Base-by-base conservation (phyloP, 2,888 invertebrate species). In the Cephus runcator region DNA sequence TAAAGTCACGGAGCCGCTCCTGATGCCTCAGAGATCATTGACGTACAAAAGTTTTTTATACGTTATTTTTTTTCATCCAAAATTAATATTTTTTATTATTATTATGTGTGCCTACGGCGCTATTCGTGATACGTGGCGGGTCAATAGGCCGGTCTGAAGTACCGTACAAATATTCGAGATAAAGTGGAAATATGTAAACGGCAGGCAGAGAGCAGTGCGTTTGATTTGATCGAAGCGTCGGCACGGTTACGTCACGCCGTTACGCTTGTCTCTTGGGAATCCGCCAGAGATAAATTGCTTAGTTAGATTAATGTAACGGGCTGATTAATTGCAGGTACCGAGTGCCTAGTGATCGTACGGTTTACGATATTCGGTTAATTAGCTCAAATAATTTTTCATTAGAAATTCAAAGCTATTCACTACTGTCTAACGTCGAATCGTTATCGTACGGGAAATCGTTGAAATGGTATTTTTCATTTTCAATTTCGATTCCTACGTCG, bases 271-370 rank as follows among this genome's bases (percentile, higher is more conserved):
- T 75, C 80, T 75, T 75, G 79, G 76, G 76, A 71, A 33, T 79
- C 76, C 35, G 71, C 31, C 76, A 78, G 81, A 85, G 81, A 85
- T 83, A 79, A 81, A 83, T 83, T 84, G 79, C 80, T 75, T 81
- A 76, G 76, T 79, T 77, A 82, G 84, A 86, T 88, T 87, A 85
- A 87, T 82, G 84, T 83, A 83, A 87, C 83, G 81, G 83, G 83
- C 83, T 87, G 85, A 88, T 88, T 86, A 87, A 87, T 87, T 83
- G 83, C 9, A 23, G 56, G 9, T 56, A 23, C 56, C 56, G 23
- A 56, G 9, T 23, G 23, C 23, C 15, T 56, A 23, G 23, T 23
- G 9, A 56, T 23, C 23, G 6, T 2, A 23, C 56, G 9, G 9
- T 56, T 56, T 23, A 23, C 56, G 9, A 23, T 23, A 23, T 23